Conservation (phyloP, 2,113 vertebrate genomes). For the Apistogramma diplotaenia region DNA sequence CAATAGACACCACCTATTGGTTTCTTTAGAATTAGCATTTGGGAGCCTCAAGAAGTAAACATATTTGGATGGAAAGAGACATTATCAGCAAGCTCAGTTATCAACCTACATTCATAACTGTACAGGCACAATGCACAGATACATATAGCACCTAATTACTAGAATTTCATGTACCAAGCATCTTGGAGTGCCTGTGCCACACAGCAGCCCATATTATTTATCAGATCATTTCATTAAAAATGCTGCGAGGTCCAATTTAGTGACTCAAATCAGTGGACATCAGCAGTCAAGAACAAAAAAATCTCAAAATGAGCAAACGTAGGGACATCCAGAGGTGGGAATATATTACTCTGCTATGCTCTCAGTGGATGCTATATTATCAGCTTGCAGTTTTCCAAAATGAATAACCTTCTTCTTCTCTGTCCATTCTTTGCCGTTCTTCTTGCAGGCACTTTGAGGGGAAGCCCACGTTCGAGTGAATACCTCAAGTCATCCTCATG, state of each 20-base stretch:
- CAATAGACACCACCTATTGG: background rate
- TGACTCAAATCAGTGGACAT: background rate
- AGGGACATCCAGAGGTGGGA: too few species aligned
- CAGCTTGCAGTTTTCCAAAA: background rate
- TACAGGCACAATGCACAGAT: background rate
- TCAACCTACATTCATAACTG: background rate
- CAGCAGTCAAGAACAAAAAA: background rate
- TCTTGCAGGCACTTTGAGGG: constrained; percentile 86
- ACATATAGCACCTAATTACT: background rate
- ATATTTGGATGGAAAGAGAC: background rate
- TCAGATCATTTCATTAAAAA: background rate
- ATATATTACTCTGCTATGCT: background rate
- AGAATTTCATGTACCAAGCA: background rate
- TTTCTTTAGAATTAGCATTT: background rate
- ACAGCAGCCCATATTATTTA: background rate
- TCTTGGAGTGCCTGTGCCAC: background rate
- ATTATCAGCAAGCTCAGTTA: background rate
- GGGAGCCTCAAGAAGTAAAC: rapidly evolving
- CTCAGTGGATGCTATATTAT: background rate
- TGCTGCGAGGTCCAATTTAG: background rate
- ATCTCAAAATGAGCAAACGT: too few species aligned
- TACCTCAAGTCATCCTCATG: constrained; percentile 71
- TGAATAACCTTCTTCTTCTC: background rate
- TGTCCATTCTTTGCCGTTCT: background rate
- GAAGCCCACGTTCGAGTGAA: constrained; percentile 50